These are phyloP conservation scores for Heliconius aoede DNA, from an alignment of 2,888 invertebrate genomes.

Conservation along the genomic window DNA sequence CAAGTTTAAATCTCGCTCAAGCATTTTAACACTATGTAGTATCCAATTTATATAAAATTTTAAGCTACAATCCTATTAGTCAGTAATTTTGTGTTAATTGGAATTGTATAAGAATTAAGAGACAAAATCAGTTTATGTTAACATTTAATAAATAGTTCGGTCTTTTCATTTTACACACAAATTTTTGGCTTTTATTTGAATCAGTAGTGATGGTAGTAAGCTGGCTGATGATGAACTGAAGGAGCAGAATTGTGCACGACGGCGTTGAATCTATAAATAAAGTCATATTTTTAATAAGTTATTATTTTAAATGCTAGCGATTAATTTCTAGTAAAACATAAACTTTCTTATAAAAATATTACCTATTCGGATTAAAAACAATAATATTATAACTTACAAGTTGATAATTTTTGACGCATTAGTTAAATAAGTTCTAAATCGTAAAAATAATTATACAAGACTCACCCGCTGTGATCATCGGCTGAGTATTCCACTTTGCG, in stretches of 20 bases:
- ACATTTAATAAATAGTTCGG: slow-evolving; percentile 40
- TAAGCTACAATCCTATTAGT: neutral
- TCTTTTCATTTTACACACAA: slow-evolving; percentile 15
- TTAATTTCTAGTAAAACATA: no score
- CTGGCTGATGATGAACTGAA: slow-evolving; percentile 58
- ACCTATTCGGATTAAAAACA: no score
- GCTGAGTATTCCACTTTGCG: slow-evolving; percentile 83
- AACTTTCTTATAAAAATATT: no score
- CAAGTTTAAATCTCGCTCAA: neutral
- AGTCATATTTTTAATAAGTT: neutral
- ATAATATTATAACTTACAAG: no score
- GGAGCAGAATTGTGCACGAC: slow-evolving; percentile 75
- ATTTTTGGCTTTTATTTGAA: slow-evolving; percentile 22
- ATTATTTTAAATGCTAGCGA: no score
- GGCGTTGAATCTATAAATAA: slow-evolving; percentile 72
- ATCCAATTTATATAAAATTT: neutral
- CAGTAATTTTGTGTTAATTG: neutral
- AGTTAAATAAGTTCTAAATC: neutral
- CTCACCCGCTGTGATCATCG: slow-evolving; percentile 82
- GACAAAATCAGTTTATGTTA: neutral
- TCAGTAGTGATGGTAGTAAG: slow-evolving; percentile 41
- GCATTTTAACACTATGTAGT: no score
- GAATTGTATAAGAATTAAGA: neutral
- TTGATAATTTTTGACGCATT: neutral
- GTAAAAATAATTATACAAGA: neutral